Evolutionary conservation across 2,113 vertebrate species (phyloP).

Genomic region (Charina bottae): DNA sequence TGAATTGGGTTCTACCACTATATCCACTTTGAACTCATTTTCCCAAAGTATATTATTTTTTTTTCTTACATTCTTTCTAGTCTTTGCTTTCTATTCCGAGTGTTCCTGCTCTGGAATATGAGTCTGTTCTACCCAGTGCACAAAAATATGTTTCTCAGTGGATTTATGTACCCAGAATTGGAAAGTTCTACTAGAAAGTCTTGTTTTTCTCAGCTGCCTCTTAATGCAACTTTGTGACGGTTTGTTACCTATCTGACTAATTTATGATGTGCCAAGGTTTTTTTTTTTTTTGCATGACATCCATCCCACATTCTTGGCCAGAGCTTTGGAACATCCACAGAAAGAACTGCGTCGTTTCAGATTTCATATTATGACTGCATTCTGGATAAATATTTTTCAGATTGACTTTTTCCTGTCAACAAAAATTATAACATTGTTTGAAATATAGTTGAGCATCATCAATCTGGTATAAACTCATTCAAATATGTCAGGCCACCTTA

Average conservation of each 20-base stretch:
- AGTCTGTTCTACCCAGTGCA: fast-evolving
- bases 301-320: neutral
- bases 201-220: conserved; percentile 5
- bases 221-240: neutral
- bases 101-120: neutral
- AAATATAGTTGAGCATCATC: neutral
- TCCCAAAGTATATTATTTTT: neutral
- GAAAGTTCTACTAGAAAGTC: neutral
- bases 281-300: neutral
- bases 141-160: neutral
- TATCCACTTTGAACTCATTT: neutral
- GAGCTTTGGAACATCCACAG: conserved; percentile 13
- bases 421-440: neutral
- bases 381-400: neutral
- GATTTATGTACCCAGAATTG: neutral
- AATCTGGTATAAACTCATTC: neutral
- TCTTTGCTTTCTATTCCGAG: neutral
- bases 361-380: neutral
- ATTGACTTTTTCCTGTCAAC: neutral
- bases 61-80: neutral
- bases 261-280: neutral
- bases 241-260: neutral
- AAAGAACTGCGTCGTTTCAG: neutral
- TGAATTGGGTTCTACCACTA: neutral
- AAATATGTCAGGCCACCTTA: neutral